Conservation (phyloP, 2,888 invertebrate species). For the Melinaea menophilus region DNA sequence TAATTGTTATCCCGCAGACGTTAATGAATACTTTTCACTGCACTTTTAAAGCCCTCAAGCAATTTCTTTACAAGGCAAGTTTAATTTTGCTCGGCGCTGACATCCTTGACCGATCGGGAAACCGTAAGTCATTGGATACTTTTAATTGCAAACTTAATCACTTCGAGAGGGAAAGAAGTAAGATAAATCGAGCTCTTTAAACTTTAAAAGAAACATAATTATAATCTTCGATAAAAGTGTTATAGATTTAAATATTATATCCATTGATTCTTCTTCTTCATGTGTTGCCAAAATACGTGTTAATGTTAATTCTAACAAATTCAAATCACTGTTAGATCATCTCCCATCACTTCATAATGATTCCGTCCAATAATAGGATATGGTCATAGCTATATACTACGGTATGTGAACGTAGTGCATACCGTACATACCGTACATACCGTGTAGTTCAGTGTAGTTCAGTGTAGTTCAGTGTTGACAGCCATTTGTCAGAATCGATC, state of each 20-base stretch:
- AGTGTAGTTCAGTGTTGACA: conserved; percentile 53
- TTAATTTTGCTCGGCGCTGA: conserved; percentile 29
- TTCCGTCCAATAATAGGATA: conserved; percentile 60
- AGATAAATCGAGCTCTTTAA: conserved; percentile 33
- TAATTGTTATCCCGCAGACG: background rate
- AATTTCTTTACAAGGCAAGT: conserved; percentile 19
- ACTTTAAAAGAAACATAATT: conserved; percentile 27
- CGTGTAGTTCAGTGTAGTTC: conserved; percentile 7
- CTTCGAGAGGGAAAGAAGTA: conserved; percentile 30
- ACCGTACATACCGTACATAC: conserved; percentile 33
- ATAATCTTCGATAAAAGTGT: conserved; percentile 10
- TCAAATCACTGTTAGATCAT: conserved; percentile 59
- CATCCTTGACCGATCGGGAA: conserved; percentile 36
- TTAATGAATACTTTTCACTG: background rate
- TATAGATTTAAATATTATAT: background rate
- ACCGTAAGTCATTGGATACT: conserved; percentile 35
- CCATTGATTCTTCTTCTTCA: background rate
- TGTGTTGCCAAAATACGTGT: no score
- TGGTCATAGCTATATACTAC: conserved; percentile 57
- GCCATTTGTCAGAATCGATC: conserved; percentile 71
- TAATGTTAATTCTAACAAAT: background rate
- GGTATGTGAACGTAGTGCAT: conserved; percentile 57
- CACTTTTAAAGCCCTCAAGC: conserved; percentile 1
- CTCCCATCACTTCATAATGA: conserved; percentile 51
- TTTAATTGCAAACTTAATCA: conserved; percentile 36